phyloP scores from a whole-genome alignment of 2,888 invertebrate species.

The Pantelozetes paolii region DNA sequence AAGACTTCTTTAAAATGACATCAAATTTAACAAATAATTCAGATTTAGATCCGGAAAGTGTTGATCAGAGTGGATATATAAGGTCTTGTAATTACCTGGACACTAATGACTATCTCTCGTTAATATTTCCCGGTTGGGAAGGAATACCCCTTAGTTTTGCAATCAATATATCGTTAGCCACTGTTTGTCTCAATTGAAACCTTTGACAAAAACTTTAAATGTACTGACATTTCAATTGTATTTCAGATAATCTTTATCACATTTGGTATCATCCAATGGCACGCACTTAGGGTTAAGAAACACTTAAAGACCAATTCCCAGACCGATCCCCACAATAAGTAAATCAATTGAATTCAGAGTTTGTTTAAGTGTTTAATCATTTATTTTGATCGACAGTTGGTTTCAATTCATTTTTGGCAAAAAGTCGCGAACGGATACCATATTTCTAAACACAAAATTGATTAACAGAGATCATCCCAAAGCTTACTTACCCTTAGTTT shows the following conservation, averaged over 20 bases:
- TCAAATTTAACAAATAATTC: no score
- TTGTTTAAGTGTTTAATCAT: constrained; percentile 8
- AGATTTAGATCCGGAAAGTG: no score
- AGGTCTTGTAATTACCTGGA: no score
- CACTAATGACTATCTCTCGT: neutral
- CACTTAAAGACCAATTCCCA: no score
- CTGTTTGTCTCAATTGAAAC: neutral
- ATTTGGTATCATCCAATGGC: no score
- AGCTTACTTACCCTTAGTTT: constrained; percentile 24
- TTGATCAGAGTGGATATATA: no score
- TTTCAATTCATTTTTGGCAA: constrained; percentile 44
- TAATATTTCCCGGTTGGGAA: constrained; percentile 40
- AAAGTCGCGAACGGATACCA: constrained; percentile 13
- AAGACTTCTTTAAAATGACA: no score
- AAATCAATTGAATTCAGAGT: neutral
- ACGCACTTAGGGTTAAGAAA: no score
- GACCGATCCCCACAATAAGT: no score
- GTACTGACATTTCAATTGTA: neutral
- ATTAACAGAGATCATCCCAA: constrained; percentile 33
- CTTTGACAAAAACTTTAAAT: neutral
- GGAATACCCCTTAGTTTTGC: constrained; percentile 40
- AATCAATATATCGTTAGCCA: constrained; percentile 39
- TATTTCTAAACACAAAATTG: neutral
- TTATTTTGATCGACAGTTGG: constrained; percentile 39
- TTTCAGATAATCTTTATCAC: no score